These are phyloP conservation scores for Urocolius indicus DNA, from an alignment of 2,113 vertebrate species.

Conservation along the genomic window DNA sequence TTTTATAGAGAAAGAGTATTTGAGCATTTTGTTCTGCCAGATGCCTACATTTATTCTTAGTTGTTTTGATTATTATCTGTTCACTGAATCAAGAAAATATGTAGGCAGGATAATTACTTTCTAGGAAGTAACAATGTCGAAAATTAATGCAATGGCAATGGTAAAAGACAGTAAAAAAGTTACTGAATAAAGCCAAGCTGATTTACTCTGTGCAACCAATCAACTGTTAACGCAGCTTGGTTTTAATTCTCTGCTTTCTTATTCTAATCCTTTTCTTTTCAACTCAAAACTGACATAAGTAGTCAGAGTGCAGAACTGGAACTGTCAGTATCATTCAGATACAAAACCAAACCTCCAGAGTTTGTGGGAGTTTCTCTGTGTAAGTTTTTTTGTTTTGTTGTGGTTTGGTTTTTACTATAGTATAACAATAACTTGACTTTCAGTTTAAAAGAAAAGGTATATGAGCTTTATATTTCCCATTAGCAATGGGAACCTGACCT, in stretches of 20 bases:
- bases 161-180: background rate
- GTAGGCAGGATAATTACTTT: background rate
- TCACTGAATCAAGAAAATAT: background rate
- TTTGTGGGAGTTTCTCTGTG: background rate
- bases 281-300: background rate
- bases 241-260: constrained; percentile 9
- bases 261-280: constrained; percentile 1
- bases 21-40: background rate
- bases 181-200: constrained; percentile 2
- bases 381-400: background rate
- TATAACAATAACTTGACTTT: background rate
- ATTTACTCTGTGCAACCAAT: background rate
- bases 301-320: background rate
- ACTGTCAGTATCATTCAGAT: background rate
- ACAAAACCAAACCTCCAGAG: background rate
- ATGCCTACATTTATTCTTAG: background rate
- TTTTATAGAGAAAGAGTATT: background rate
- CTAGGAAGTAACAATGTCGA: background rate
- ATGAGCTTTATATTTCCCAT: background rate
- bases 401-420: background rate
- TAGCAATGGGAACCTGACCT: background rate
- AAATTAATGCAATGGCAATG: background rate
- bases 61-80: background rate
- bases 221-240: background rate
- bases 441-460: background rate